Evolutionary conservation across 2,888 invertebrate species (phyloP), one percentile per base, ranked within the genome.

Genomic region (Liodrosophila aerea): DNA sequence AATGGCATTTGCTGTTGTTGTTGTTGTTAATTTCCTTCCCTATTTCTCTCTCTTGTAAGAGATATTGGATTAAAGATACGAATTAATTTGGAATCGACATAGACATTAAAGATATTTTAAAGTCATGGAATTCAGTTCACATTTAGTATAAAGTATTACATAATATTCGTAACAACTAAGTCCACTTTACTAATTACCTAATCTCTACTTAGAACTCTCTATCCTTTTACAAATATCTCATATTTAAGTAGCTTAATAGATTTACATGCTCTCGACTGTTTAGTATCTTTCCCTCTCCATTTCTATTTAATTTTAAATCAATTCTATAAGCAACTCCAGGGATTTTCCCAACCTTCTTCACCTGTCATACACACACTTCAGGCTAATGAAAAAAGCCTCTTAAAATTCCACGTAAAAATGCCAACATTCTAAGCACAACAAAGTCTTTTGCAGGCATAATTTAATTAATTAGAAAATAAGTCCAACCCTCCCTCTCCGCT

Each of bases 401-500:
- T 65, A 56, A 52, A 54, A 72, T 33, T 53, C 41, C 52, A 54
- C 30, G 40, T 50, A 40, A 39, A 61, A 57, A 51, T 33, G 13
- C 41, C 40, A 62, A 16, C 18, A 56, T 33, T 22, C 27, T 9
- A 44, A 39, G 7, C 16, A 33, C 13, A 57, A 29, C 45, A 45
- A 37, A 60, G 41, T 57, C 41, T 67, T 22, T 66, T 63, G 54
- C 47, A 57, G 62, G 31, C 61, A 61, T 70, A 70, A 72, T 75
- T 74, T 70, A 65, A 72, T 75, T 72, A 70, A 70, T 71, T 72
- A 74, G 39, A 36, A 39, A 22, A 9, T 37, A 46, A 50, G 33
- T 34, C 52, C 36, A 53, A 40, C 16, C 7, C 7, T 15, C 5
- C 12, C 3, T 18, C 12, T 27, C 29, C 9, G 15, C 27, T 16